A percentile compares a stretch with the other conserved stretches of the same genome.
These are phyloP conservation scores for Chydorus sphaericus DNA, from an alignment of 2,888 invertebrate species.

Conservation along the genomic window DNA sequence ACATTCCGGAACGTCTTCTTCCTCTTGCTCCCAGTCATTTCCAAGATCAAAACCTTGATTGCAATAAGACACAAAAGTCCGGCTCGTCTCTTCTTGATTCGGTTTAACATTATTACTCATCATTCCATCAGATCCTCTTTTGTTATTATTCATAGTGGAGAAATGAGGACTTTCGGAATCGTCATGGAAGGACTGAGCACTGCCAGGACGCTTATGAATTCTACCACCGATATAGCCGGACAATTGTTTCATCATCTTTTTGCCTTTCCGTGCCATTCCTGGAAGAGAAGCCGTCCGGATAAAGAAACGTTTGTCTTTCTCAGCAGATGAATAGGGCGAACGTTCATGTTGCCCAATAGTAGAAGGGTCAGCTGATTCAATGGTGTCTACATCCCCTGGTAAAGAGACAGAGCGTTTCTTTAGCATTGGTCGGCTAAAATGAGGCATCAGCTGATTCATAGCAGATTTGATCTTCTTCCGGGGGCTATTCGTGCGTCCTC, in stretches of 20 bases:
- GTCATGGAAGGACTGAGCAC: background rate
- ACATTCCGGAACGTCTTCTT: background rate
- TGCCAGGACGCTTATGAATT: background rate
- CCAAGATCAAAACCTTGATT: slow-evolving; percentile 10
- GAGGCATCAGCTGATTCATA: background rate
- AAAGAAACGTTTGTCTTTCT: background rate
- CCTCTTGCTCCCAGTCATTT: background rate
- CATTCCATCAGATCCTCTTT: too few species aligned
- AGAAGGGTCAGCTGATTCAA: too few species aligned
- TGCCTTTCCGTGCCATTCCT: background rate
- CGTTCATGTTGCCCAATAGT: background rate
- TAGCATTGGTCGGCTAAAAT: background rate
- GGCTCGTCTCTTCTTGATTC: background rate
- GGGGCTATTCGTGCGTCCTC: background rate
- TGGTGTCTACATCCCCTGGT: background rate
- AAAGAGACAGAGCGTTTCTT: background rate
- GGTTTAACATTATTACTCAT: too few species aligned
- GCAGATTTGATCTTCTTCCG: background rate
- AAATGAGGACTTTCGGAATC: too few species aligned
- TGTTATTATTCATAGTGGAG: too few species aligned
- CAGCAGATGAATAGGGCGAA: background rate
- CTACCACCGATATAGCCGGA: background rate
- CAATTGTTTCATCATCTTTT: slow-evolving; percentile 4
- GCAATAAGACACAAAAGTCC: background rate
- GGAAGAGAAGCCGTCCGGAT: background rate